Evolutionary conservation across 2,888 invertebrate species (phyloP).

Genomic region (Hylaea fasciaria): DNA sequence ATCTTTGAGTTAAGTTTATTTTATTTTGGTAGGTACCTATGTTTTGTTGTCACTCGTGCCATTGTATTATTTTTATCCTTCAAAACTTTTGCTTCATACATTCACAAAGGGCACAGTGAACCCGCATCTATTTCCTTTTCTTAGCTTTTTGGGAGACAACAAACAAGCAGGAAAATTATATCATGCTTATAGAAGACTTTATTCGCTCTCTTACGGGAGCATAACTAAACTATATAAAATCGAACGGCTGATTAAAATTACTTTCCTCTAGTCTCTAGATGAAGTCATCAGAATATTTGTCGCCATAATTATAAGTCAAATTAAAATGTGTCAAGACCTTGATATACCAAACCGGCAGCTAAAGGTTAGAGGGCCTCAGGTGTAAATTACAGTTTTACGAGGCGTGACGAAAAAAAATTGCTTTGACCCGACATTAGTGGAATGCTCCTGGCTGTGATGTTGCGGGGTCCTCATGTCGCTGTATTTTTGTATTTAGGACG

Average conservation of each 20-base stretch:
- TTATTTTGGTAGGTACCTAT: too few relatives aligned
- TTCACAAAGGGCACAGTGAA: slow-evolving; percentile 16
- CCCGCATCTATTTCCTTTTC: slow-evolving; percentile 7
- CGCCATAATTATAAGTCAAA: slow-evolving; percentile 30
- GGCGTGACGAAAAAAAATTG: slow-evolving; percentile 44
- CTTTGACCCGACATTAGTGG: slow-evolving; percentile 35
- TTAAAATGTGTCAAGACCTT: slow-evolving; percentile 29
- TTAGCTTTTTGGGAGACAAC: slow-evolving; percentile 1
- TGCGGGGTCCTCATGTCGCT: slow-evolving; percentile 12
- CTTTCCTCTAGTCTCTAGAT: neutral
- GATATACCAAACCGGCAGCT: slow-evolving; percentile 18
- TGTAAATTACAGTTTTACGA: slow-evolving; percentile 43
- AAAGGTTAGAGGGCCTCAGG: slow-evolving; percentile 34
- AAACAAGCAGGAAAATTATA: neutral
- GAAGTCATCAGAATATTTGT: slow-evolving; percentile 15
- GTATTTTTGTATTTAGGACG: slow-evolving; percentile 14
- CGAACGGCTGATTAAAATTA: too few relatives aligned
- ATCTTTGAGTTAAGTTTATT: too few relatives aligned
- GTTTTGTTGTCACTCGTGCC: neutral
- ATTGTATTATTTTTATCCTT: neutral
- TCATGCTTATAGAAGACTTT: neutral
- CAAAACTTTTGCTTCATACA: neutral
- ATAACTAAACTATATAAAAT: too few relatives aligned
- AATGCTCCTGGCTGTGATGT: slow-evolving; percentile 14
- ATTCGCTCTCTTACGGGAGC: neutral